Evolutionary conservation across 2,888 invertebrate species (phyloP).

Genomic region (Anagyrus pseudococci): DNA sequence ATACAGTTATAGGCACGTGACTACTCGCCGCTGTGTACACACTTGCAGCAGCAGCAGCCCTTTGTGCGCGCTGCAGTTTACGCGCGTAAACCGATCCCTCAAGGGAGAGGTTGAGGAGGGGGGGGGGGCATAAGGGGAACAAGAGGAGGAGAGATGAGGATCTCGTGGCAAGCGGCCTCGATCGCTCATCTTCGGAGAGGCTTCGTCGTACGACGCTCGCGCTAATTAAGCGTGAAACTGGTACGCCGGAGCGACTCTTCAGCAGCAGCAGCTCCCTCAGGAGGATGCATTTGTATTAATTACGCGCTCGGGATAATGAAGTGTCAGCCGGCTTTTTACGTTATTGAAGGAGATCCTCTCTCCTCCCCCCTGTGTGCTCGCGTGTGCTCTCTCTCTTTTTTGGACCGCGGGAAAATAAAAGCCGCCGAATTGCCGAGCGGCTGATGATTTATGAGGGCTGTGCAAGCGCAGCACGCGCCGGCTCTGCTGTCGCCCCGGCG

Average conservation of each 20-base stretch:
- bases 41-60: too few species aligned
- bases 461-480: not conserved
- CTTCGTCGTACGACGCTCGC: conserved; percentile 9
- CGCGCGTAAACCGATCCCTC: too few species aligned
- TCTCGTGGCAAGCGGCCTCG: conserved; percentile 25
- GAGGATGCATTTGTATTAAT: conserved; percentile 40
- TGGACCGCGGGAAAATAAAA: too few species aligned
- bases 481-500: not conserved
- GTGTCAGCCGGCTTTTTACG: conserved; percentile 18
- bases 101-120: too few species aligned
- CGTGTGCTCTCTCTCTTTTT: too few species aligned
- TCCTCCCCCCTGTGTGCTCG: too few species aligned
- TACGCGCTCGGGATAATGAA: conserved; percentile 34
- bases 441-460: not conserved
- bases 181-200: conserved; percentile 28
- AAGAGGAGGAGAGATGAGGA: too few species aligned
- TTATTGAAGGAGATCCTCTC: conserved; percentile 3
- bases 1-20: too few species aligned
- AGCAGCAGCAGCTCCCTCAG: conserved; percentile 13
- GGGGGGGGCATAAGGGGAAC: too few species aligned
- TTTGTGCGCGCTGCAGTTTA: too few species aligned
- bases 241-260: not conserved
- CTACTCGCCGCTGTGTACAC: too few species aligned
- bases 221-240: conserved; percentile 36
- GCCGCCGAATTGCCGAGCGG: too few species aligned